Evolutionary conservation across 2,797 vertebrate species (phyloP), one percentile per base, ranked within the genome.

Genomic region (Holocentrus rufus): DNA sequence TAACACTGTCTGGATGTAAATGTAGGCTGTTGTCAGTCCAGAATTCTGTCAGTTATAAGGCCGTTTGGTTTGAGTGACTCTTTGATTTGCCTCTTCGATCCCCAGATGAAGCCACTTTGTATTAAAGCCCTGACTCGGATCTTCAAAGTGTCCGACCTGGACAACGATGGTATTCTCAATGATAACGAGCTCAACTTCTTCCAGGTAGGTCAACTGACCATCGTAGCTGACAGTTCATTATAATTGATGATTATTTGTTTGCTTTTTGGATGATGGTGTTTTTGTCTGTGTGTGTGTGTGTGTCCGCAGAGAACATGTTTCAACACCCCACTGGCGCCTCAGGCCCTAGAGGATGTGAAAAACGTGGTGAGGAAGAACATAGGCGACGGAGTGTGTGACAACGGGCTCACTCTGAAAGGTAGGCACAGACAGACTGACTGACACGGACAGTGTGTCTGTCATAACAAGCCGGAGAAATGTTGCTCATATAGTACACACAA

Each of bases 151-250:
- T 98, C 97, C 0, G 97, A 99, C 90, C 89, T 97, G 65, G 96
- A 98, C 90, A 99, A 98, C 2, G 96, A 99, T 25, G 97, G 97
- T 7, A 94, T 95, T 59, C 95, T 99, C 50, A 98, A 95, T 4
- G 97, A 99, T 82, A 92, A 93, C 2, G 97, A 99, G 78, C 96
- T 99, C 78, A 98, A 98, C 91, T 97, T 97, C 91, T 98, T 99
- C 83, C 97, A 98, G 96, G 97, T 98, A 34, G 81, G 72, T 42
- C 36, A 18, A 0, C 27, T 36, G 20, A 47, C 60, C 11, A 44
- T 49, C 17, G 5, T 27, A n/a, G 42, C 30, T 7, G 27, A 36
- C 31, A 25, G 23, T 65, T n/a, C 23, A 27, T 31, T 25, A n/a
- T n/a, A 25, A 23, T 20, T 15, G 3, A 22, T 22, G 36, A 23